These are phyloP conservation scores for Lithobates sylvaticus DNA, from an alignment of 2,797 vertebrate species.

Conservation along the genomic window DNA sequence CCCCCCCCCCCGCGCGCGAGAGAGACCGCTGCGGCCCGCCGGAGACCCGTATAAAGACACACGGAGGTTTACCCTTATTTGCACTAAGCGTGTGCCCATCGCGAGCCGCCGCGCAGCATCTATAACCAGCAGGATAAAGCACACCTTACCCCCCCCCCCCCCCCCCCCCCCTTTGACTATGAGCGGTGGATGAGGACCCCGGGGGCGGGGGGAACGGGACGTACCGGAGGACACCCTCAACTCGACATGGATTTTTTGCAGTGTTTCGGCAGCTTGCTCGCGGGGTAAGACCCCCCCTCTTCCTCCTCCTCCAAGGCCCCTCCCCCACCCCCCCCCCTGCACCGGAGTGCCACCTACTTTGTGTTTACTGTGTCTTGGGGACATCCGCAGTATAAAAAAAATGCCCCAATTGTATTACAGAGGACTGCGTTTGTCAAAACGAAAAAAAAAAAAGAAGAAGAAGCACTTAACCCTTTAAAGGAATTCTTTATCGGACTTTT, in stretches of 20 bases:
- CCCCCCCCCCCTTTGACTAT: background rate
- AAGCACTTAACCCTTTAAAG: conserved; percentile 50
- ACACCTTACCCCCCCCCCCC: background rate
- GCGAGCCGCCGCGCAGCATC: background rate
- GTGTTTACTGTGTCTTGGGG: conserved; percentile 48
- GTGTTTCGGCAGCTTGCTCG: background rate
- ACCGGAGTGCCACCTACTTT: conserved; percentile 12
- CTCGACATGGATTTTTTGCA: no score
- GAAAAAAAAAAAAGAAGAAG: background rate
- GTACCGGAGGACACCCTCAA: no score
- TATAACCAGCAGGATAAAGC: background rate
- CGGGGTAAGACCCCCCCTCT: background rate
- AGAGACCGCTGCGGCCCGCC: background rate
- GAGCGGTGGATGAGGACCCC: background rate
- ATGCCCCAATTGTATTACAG: conserved; percentile 40
- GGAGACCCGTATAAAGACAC: background rate
- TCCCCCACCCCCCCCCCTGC: background rate
- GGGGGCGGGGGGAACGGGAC: no score
- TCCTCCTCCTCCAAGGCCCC: background rate
- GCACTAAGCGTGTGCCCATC: conserved; percentile 40
- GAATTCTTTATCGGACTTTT: background rate
- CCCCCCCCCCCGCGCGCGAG: no score
- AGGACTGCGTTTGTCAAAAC: conserved; percentile 24
- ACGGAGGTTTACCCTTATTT: conserved; percentile 26
- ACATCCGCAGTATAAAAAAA: conserved; percentile 53